Percentiles rank a stretch among this genome's conserved stretches.
These are phyloP conservation scores for Lathronympha strigana DNA, from an alignment of 2,888 invertebrate species.

Conservation along the genomic window DNA sequence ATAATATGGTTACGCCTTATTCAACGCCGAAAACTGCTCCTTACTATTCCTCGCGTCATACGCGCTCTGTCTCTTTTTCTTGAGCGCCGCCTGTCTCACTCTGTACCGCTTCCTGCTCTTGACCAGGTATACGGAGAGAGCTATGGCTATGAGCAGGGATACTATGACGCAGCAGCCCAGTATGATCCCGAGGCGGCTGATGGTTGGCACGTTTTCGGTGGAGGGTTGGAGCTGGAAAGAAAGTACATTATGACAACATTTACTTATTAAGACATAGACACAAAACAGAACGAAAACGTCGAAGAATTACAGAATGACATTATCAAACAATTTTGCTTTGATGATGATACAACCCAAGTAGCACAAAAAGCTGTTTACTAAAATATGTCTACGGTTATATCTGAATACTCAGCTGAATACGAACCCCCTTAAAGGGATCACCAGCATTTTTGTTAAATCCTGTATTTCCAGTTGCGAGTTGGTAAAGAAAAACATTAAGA, in stretches of 20 bases:
- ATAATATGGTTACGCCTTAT: slow-evolving; percentile 59
- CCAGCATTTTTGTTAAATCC: too few relatives aligned
- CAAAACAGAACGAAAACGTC: too few relatives aligned
- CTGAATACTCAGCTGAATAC: too few relatives aligned
- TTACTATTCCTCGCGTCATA: slow-evolving; percentile 60
- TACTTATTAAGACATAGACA: not conserved
- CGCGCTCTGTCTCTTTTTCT: slow-evolving; percentile 68
- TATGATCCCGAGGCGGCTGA: slow-evolving; percentile 63
- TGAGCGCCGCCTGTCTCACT: slow-evolving; percentile 63
- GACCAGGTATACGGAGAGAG: slow-evolving; percentile 67
- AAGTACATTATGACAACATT: slow-evolving; percentile 3
- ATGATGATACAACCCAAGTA: too few relatives aligned
- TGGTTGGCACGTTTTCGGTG: slow-evolving; percentile 50
- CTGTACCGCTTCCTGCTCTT: slow-evolving; percentile 63
- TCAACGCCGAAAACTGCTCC: slow-evolving; percentile 69
- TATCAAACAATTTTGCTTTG: too few relatives aligned
- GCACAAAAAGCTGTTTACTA: too few relatives aligned
- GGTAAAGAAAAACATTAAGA: too few relatives aligned
- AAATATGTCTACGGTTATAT: too few relatives aligned
- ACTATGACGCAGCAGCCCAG: slow-evolving; percentile 66
- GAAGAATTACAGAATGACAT: too few relatives aligned
- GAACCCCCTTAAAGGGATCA: too few relatives aligned
- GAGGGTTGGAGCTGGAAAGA: slow-evolving; percentile 68
- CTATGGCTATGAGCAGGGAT: slow-evolving; percentile 63
- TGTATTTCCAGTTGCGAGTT: too few relatives aligned